A percentile compares a stretch with the other conserved stretches of the same genome.
Conservation (phyloP, 2,113 vertebrate species). For the Psettodes erumei region DNA sequence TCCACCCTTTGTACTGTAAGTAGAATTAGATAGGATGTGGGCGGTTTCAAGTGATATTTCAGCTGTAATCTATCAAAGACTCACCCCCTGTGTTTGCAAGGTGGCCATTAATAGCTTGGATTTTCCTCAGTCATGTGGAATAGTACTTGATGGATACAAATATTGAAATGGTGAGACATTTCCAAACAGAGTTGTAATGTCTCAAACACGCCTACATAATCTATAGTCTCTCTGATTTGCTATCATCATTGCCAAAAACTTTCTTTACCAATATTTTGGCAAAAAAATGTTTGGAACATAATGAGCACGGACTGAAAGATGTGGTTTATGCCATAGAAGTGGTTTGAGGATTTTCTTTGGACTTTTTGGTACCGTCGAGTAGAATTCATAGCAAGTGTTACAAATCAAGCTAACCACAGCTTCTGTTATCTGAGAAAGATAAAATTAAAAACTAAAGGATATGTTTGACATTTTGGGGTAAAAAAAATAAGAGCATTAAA, state of each 20-base stretch:
- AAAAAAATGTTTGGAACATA: slow-evolving; percentile 20
- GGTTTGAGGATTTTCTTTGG: slow-evolving; percentile 3
- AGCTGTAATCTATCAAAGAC: slow-evolving; percentile 5
- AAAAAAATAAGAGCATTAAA: background rate
- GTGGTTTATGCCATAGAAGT: background rate
- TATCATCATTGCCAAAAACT: background rate
- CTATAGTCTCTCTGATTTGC: background rate
- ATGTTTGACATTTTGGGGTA: slow-evolving; percentile 1
- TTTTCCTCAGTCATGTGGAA: background rate
- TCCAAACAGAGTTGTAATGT: background rate
- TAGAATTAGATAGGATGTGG: slow-evolving; percentile 25
- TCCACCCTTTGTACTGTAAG: background rate
- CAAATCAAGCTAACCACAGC: slow-evolving; percentile 15
- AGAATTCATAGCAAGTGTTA: background rate
- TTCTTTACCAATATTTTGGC: slow-evolving; percentile 9
- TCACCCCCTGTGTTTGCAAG: slow-evolving; percentile 1
- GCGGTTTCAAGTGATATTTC: slow-evolving; percentile 7
- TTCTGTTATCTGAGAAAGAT: background rate
- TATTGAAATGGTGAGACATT: background rate
- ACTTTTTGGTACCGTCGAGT: background rate
- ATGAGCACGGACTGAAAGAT: background rate
- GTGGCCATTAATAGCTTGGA: background rate
- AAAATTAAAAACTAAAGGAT: slow-evolving; percentile 8
- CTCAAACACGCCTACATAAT: slow-evolving; percentile 6
- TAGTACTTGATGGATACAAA: background rate